Percentiles rank a stretch among this genome's conserved stretches.
Conservation (phyloP, 2,113 vertebrate species). For the Origma solitaria region DNA sequence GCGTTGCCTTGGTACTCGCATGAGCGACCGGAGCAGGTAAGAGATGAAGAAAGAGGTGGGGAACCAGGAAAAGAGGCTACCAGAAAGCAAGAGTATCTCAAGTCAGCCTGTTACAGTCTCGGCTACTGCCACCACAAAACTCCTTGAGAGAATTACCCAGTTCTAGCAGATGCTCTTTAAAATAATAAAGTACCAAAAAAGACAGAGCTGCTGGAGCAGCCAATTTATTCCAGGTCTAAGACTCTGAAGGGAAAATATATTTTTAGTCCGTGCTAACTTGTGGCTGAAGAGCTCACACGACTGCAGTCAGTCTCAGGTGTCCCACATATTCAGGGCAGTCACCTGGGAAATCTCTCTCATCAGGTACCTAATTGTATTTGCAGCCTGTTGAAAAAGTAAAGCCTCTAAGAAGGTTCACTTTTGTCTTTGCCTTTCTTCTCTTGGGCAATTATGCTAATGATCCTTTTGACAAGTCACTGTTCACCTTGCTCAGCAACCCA, state of each 20-base stretch:
- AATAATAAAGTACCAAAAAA: slow-evolving; percentile 27
- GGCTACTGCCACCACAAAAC: slow-evolving; percentile 34
- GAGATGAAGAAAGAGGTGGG: slow-evolving; percentile 49
- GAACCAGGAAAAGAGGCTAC: slow-evolving; percentile 57
- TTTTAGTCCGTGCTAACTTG: slow-evolving; percentile 69
- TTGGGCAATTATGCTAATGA: slow-evolving; percentile 52
- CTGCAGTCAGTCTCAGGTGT: slow-evolving; percentile 40
- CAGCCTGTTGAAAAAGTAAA: background rate
- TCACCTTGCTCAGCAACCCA: slow-evolving; percentile 13
- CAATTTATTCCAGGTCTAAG: slow-evolving; percentile 51
- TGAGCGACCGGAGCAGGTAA: slow-evolving; percentile 70
- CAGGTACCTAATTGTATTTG: slow-evolving; percentile 58
- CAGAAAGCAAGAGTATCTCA: slow-evolving; percentile 48
- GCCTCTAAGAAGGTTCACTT: background rate
- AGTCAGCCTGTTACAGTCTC: slow-evolving; percentile 45
- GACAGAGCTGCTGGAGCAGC: background rate
- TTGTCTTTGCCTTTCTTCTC: slow-evolving; percentile 4
- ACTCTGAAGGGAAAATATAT: slow-evolving; percentile 62
- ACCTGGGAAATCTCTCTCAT: slow-evolving; percentile 66
- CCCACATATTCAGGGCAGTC: slow-evolving; percentile 62
- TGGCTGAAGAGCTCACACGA: slow-evolving; percentile 41
- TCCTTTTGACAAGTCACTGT: slow-evolving; percentile 41
- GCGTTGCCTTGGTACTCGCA: slow-evolving; percentile 87
- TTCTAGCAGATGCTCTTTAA: slow-evolving; percentile 49
- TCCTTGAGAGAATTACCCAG: slow-evolving; percentile 17